A percentile compares a stretch with the other conserved stretches of the same genome.
Evolutionary conservation across 2,113 vertebrate genomes (phyloP).

Genomic region (Lathamus discolor): DNA sequence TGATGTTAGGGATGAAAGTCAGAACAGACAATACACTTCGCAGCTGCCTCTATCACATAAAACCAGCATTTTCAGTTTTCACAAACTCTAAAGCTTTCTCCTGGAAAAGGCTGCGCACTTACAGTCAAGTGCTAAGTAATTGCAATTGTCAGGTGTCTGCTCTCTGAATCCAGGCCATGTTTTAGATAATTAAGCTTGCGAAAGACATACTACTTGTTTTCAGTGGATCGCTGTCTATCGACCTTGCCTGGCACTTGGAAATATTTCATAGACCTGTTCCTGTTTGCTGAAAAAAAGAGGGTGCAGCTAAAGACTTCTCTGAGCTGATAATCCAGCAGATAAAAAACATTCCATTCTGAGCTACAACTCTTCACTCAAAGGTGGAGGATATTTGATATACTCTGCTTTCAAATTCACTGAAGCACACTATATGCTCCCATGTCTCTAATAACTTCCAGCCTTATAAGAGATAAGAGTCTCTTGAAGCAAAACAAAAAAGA

Average conservation of each 20-base stretch:
- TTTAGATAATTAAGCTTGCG: not conserved
- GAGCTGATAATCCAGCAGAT: conserved; percentile 34
- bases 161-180: conserved; percentile 2
- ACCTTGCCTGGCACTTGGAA: conserved; percentile 3
- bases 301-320: conserved; percentile 19
- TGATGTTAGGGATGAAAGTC: not conserved
- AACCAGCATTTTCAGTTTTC: not conserved
- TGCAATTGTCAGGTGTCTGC: not conserved
- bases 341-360: not conserved
- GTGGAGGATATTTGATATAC: conserved; percentile 34
- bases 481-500: conserved; percentile 55
- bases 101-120: not conserved
- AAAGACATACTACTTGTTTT: not conserved
- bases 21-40: not conserved
- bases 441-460: conserved; percentile 39
- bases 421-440: conserved; percentile 23
- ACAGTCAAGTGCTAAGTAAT: not conserved
- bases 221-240: not conserved
- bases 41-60: not conserved
- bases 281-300: conserved; percentile 21
- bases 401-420: conserved; percentile 55
- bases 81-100: not conserved
- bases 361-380: conserved; percentile 29
- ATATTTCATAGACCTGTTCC: conserved; percentile 30
- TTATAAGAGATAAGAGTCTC: conserved; percentile 28